Evolutionary conservation across 2,888 invertebrate genomes (phyloP), one percentile per base, ranked within the genome.

Genomic region (Nowickia ferox): DNA sequence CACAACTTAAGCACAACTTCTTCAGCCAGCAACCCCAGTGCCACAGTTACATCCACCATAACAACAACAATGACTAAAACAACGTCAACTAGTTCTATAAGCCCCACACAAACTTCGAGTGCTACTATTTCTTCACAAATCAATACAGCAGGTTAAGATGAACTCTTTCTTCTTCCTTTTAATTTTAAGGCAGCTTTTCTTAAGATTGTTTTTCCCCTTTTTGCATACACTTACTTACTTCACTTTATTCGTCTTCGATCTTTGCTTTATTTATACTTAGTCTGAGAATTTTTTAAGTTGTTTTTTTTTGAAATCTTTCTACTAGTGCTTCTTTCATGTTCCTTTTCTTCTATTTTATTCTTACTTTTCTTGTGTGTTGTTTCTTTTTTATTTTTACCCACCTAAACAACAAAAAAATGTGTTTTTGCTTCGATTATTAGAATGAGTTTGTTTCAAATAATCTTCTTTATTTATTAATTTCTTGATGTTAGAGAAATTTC

Each of bases 51-150:
- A n/a, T 22, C 85, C 71, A 59, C 61, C 2, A 30, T 30, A 30
- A 38, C 84, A 40, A 38, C 84, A 40, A 69, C 80, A 22, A 51
- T 51, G 42, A 22, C 75, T n/a, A 59, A 69, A 66, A 55, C 84
- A 19, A 71, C 79, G 40, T 75, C 86, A 51, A 78, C 72, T 66
- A 61, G 82, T 75, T 78, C 78, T 78, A 76, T 76, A 44, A 80
- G 80, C 13, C 79, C 86, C 65, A 87, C 87, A 19, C 87, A 82
- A 51, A 74, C 82, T 68, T 38, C 78, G 44, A 76, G 83, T 76
- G 80, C 84, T 78, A 83, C 77, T 46, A 79, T 61, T 69, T 84
- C 75, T 78, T 63, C 72, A 71, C 77, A 87, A 84, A 81, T 80
- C 66, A 83, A 76, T 76, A 55, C 74, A 8, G 57, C 84, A 38